A percentile compares a stretch with the other conserved stretches of the same genome.
These are phyloP conservation scores for Euwallacea fornicatus DNA, from an alignment of 1,140 invertebrate species.

Conservation along the genomic window DNA sequence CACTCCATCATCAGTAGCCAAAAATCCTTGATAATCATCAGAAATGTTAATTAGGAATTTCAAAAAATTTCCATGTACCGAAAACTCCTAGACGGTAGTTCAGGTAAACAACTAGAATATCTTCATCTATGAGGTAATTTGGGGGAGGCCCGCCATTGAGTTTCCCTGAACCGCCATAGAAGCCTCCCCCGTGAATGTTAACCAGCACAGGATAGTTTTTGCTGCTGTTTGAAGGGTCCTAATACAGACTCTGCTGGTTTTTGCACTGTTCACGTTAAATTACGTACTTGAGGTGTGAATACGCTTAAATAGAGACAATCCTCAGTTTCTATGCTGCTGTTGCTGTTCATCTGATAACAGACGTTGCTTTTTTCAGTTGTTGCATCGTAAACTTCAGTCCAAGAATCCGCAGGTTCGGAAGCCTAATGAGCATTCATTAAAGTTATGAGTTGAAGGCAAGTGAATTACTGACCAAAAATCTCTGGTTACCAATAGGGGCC, in stretches of 20 bases:
- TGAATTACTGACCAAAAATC: conserved; percentile 18
- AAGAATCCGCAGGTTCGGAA: conserved; percentile 17
- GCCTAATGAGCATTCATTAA: conserved; percentile 3
- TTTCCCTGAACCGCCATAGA: conserved; percentile 11
- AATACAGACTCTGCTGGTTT: not conserved
- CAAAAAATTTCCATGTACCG: conserved; percentile 2
- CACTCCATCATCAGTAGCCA: conserved; percentile 53
- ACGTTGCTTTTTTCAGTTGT: conserved; percentile 10
- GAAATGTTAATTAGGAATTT: not conserved
- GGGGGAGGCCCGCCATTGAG: conserved; percentile 8
- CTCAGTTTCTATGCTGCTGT: conserved; percentile 20
- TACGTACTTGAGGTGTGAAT: conserved; percentile 22
- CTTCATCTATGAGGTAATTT: conserved; percentile 17
- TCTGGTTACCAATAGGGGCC: conserved; percentile 13
- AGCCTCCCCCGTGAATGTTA: conserved; percentile 29
- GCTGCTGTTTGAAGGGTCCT: conserved; percentile 5
- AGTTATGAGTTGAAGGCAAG: too few relatives aligned
- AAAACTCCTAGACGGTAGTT: conserved; percentile 32
- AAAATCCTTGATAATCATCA: conserved; percentile 48
- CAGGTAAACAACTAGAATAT: conserved; percentile 19
- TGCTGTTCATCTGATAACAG: conserved; percentile 17
- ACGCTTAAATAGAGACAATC: conserved; percentile 27
- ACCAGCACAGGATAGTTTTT: conserved; percentile 20
- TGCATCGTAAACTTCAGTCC: conserved; percentile 23
- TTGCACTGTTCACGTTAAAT: not conserved